Conservation (phyloP, 1,140 invertebrate species). For the Nebria ingens region DNA sequence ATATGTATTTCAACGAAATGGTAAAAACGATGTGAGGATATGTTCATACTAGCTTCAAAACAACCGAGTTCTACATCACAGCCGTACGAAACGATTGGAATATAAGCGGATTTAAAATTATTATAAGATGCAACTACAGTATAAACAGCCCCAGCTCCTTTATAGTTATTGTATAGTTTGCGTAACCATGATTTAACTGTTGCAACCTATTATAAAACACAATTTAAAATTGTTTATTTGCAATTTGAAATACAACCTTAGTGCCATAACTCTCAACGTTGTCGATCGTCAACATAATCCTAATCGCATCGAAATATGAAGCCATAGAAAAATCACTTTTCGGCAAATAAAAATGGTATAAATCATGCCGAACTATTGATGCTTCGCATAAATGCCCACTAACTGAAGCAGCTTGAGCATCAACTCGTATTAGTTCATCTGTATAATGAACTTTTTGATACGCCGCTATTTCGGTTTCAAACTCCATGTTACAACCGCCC, state of each 20-base stretch:
- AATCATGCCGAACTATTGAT: constrained; percentile 37
- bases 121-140: constrained; percentile 44
- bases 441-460: constrained; percentile 44
- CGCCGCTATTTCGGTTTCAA: constrained; percentile 50
- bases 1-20: too few species aligned
- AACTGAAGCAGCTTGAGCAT: constrained; percentile 45
- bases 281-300: constrained; percentile 49
- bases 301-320: constrained; percentile 51
- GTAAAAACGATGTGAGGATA: too few species aligned
- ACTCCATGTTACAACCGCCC: constrained; percentile 67
- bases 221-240: too few species aligned
- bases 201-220: constrained; percentile 11
- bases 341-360: constrained; percentile 53
- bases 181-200: constrained; percentile 26
- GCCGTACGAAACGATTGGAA: constrained; percentile 54
- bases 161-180: constrained; percentile 48
- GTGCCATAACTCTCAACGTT: constrained; percentile 43
- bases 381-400: constrained; percentile 29
- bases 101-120: constrained; percentile 46
- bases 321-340: constrained; percentile 43
- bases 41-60: too few species aligned
- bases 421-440: constrained; percentile 43
- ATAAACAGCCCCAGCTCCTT: constrained; percentile 51
- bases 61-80: constrained; percentile 41
- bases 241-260: constrained; percentile 37